These are phyloP conservation scores for Troglohyphantes excavatus DNA, from an alignment of 2,888 invertebrate species.

Conservation along the genomic window DNA sequence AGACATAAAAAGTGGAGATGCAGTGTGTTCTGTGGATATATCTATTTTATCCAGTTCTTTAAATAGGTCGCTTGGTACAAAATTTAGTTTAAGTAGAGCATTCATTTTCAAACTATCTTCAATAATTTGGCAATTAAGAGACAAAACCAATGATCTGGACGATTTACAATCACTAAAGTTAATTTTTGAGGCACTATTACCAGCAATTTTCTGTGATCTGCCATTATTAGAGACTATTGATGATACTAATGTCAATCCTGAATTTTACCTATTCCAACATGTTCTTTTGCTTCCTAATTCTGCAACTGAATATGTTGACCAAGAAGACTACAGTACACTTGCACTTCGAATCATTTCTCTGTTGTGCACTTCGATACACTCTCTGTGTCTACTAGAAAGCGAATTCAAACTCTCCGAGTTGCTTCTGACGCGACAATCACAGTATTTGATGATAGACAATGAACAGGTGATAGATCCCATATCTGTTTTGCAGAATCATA, in stretches of 20 bases:
- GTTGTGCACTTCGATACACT: slow-evolving; percentile 44
- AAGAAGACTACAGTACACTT: slow-evolving; percentile 54
- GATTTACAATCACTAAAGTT: slow-evolving; percentile 11
- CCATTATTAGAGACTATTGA: slow-evolving; percentile 7
- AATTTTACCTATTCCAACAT: slow-evolving; percentile 24
- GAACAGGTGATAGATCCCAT: slow-evolving; percentile 43
- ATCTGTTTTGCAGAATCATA: slow-evolving; percentile 51
- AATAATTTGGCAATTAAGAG: slow-evolving; percentile 54
- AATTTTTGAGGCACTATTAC: slow-evolving; percentile 32
- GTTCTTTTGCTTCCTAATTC: slow-evolving; percentile 47
- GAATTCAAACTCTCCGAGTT: slow-evolving; percentile 24
- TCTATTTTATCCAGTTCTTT: slow-evolving; percentile 37
- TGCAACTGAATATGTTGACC: not conserved
- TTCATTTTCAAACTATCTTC: slow-evolving; percentile 47
- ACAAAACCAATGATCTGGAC: slow-evolving; percentile 27
- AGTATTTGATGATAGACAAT: slow-evolving; percentile 19
- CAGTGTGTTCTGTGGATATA: slow-evolving; percentile 44
- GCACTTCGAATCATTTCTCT: slow-evolving; percentile 57
- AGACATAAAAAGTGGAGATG: slow-evolving; percentile 40
- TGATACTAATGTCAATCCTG: not conserved
- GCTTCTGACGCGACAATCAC: slow-evolving; percentile 25
- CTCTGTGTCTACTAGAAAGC: slow-evolving; percentile 45
- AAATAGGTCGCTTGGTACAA: not conserved
- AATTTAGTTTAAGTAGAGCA: slow-evolving; percentile 38
- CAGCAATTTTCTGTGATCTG: slow-evolving; percentile 57